These are phyloP conservation scores for Goniozus legneri DNA, from an alignment of 1,140 invertebrate genomes.

Conservation along the genomic window DNA sequence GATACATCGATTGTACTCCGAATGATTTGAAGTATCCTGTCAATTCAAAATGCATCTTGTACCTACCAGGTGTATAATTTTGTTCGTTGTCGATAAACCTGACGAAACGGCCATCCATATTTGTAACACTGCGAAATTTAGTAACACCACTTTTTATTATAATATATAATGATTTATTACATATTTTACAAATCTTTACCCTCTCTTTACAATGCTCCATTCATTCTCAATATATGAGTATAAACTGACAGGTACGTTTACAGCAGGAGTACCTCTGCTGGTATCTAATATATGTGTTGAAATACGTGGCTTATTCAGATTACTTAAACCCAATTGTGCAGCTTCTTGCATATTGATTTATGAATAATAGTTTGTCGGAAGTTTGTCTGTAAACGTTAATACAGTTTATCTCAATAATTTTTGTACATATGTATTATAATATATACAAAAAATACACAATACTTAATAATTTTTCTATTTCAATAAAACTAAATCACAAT, in stretches of 20 bases:
- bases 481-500: no score
- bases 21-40: constrained; percentile 45
- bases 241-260: constrained; percentile 55
- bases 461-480: no score
- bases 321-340: neutral
- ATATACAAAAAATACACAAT: no score
- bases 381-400: no score
- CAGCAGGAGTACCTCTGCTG: constrained; percentile 56
- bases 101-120: constrained; percentile 60
- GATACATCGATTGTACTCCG: constrained; percentile 19
- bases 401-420: no score
- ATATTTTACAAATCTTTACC: constrained; percentile 19
- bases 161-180: neutral
- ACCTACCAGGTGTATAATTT: constrained; percentile 44
- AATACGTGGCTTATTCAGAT: constrained; percentile 3
- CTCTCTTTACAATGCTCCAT: constrained; percentile 58
- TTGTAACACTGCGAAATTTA: constrained; percentile 55
- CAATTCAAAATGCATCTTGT: constrained; percentile 57
- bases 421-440: no score
- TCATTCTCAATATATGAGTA: constrained; percentile 55
- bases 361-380: no score
- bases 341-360: neutral
- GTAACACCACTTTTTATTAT: neutral
- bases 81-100: constrained; percentile 58
- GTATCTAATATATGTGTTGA: constrained; percentile 50